phyloP scores from a whole-genome alignment of 2,888 invertebrate species.

The Plagodis pulveraria region DNA sequence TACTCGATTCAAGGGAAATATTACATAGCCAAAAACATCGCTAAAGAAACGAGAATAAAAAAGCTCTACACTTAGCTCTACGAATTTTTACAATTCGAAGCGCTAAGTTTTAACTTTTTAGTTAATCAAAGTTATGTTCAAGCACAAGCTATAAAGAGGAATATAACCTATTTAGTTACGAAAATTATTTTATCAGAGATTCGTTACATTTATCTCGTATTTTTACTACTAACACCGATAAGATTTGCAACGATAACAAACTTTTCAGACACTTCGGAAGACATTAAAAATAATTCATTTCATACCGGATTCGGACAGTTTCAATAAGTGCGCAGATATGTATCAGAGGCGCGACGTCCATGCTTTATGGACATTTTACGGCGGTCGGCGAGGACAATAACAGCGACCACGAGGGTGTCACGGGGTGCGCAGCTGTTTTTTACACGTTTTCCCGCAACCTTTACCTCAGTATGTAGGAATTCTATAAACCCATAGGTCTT shows the following conservation, averaged over 20 bases:
- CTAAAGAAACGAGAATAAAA: too few species aligned
- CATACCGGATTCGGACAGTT: constrained; percentile 54
- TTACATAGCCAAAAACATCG: too few species aligned
- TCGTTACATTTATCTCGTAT: too few species aligned
- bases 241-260: constrained; percentile 2
- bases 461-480: constrained; percentile 59
- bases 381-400: constrained; percentile 68
- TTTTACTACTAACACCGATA: too few species aligned
- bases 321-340: constrained; percentile 67
- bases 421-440: constrained; percentile 86
- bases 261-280: constrained; percentile 15
- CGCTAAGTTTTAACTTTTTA: too few species aligned
- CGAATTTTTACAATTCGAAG: too few species aligned
- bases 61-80: too few species aligned
- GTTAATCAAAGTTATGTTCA: too few species aligned
- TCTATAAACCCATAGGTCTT: constrained; percentile 44
- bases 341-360: constrained; percentile 50
- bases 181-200: too few species aligned
- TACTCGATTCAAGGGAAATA: constrained; percentile 43
- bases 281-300: constrained; percentile 43
- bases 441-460: constrained; percentile 77
- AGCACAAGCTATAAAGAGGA: too few species aligned
- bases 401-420: constrained; percentile 76
- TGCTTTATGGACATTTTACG: constrained; percentile 78
- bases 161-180: too few species aligned